Percentiles rank a stretch among this genome's conserved stretches.
These are phyloP conservation scores for Brevimyrus niger DNA, from an alignment of 2,113 vertebrate genomes.

Conservation along the genomic window DNA sequence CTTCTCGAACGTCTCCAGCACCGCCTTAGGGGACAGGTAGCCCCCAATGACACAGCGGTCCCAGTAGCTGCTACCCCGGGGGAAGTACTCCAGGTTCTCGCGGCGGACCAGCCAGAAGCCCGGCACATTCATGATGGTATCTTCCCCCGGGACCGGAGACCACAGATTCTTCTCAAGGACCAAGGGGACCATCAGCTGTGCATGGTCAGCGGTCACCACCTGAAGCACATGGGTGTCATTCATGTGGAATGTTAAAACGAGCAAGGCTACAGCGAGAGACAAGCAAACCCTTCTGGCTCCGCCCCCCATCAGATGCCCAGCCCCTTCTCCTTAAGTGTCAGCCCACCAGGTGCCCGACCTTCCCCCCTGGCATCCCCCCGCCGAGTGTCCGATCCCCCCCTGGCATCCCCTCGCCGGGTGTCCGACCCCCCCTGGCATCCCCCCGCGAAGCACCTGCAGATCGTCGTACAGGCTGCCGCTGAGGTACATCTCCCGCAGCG, in stretches of 20 bases:
- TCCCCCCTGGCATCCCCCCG: no score
- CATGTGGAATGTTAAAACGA: not conserved
- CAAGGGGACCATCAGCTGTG: slow-evolving; percentile 91
- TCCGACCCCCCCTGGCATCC: not conserved
- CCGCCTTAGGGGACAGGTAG: slow-evolving; percentile 88
- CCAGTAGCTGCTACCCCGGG: slow-evolving; percentile 93
- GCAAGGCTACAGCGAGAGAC: not conserved
- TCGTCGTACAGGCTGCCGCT: slow-evolving; percentile 95
- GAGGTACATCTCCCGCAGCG: slow-evolving; percentile 93
- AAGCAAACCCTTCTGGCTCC: not conserved
- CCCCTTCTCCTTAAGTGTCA: no score
- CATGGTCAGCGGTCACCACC: slow-evolving; percentile 94
- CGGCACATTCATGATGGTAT: slow-evolving; percentile 94
- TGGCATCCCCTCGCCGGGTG: not conserved
- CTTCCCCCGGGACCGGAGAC: slow-evolving; percentile 87
- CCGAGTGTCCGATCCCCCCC: no score
- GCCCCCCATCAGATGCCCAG: no score
- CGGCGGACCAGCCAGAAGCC: slow-evolving; percentile 91
- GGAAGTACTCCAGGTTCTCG: slow-evolving; percentile 95
- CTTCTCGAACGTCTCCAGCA: slow-evolving; percentile 86
- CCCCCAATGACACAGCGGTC: slow-evolving; percentile 95
- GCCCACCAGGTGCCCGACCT: no score
- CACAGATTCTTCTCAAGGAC: slow-evolving; percentile 91
- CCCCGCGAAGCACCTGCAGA: slow-evolving; percentile 70
- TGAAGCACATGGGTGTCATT: slow-evolving; percentile 33